Evolutionary conservation across 2,888 invertebrate genomes (phyloP), one percentile per base, ranked within the genome.

Genomic region (Aphodius granarius): DNA sequence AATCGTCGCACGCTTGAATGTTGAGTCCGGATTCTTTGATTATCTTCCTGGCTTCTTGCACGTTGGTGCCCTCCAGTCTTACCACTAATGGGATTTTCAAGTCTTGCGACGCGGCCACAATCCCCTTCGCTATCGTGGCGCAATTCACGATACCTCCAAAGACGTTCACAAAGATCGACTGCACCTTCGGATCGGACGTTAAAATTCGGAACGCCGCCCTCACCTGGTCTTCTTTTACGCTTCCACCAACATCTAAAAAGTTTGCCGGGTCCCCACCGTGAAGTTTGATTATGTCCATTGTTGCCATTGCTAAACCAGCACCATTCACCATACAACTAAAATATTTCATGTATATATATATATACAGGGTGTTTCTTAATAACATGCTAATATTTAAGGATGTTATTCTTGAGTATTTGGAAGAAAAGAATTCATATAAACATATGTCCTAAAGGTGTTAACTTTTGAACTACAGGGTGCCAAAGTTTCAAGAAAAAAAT

Each of bases 121-220:
- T 95, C 65, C 99, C 99, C 83, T 94, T 95, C 0, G 99, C 99
- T 82, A 99, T 96, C 0, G 95, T 98, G 4, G 94, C 96, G 88
- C 99, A 99, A 88, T 99, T 98, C 0, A 99, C 99, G 85, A 99
- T 99, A 74, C 99, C 98, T 80, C 97, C 99, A 89, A 99, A 99
- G 1, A 99, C 97, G 89, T 99, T 99, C 0, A 99, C 98, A 78
- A 99, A 91, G 81, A 99, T 95, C 5, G 96, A 94, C 85, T 97
- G 95, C 0, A 99, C 99, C 87, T 94, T 95, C 23, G 93, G 91
- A 88, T 97, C 97, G 81, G 91, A 89, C 21, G 95, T 94, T 74
- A 99, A 90, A 79, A 99, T 95, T 85, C 93, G 92, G 86, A 99
- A 95, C 2, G 99, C 99, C 80, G 97, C 94, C 75, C 93, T 91